Percentiles rank a stretch among this genome's conserved stretches.
Evolutionary conservation across 2,113 vertebrate genomes (phyloP).

Genomic region (Oreochromis tanganicae): DNA sequence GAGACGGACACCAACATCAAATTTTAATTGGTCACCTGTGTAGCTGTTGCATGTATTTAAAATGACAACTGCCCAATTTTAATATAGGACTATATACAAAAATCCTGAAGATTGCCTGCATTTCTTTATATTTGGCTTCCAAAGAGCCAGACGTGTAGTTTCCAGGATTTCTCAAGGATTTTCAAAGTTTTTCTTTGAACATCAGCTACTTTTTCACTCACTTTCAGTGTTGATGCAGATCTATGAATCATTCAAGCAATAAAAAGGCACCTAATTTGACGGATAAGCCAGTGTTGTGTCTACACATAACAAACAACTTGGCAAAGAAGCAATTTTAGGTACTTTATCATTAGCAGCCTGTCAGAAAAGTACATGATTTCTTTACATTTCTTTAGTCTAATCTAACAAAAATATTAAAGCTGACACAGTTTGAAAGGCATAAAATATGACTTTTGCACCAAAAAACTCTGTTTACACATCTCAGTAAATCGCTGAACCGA

Average conservation of each 20-base stretch:
- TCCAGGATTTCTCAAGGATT: neutral
- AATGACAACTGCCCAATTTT: neutral
- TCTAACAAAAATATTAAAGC: neutral
- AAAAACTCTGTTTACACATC: neutral
- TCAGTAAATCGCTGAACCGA: neutral
- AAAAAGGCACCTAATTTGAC: neutral
- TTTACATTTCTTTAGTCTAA: neutral
- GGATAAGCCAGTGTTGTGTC: neutral
- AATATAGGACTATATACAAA: neutral
- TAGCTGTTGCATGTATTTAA: neutral
- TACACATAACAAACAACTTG: neutral
- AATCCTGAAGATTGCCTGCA: neutral
- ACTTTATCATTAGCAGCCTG: neutral
- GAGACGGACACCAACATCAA: neutral
- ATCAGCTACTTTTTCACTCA: neutral
- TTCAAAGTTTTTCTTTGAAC: neutral
- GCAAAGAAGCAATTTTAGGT: neutral
- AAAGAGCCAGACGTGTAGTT: neutral
- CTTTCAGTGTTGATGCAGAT: neutral
- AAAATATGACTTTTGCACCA: neutral
- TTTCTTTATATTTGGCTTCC: neutral
- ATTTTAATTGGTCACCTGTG: neutral
- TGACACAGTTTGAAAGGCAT: neutral
- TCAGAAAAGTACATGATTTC: neutral
- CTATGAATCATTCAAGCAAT: neutral